Evolutionary conservation across 2,888 invertebrate species (phyloP).

Genomic region (Globia sparganii): DNA sequence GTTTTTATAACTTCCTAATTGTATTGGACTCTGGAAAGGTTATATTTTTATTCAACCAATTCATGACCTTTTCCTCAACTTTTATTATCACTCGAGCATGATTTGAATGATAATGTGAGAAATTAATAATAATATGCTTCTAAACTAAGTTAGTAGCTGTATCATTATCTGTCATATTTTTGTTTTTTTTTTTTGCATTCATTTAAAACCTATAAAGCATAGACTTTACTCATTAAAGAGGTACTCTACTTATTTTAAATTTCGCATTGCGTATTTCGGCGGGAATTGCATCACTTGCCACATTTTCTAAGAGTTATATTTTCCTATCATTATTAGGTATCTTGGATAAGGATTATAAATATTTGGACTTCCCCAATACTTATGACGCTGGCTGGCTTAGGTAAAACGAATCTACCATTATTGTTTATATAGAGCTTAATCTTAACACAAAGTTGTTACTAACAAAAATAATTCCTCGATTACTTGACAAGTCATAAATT

Average conservation of each 20-base stretch:
- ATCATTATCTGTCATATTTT: neutral
- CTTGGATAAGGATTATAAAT: neutral
- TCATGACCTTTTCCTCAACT: conserved; percentile 34
- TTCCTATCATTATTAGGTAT: neutral
- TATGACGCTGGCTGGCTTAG: neutral
- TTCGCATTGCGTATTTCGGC: conserved; percentile 1
- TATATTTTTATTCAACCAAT: conserved; percentile 39
- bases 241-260: conserved; percentile 16
- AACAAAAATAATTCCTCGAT: neutral
- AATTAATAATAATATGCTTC: conserved; percentile 15
- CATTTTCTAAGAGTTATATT: too few species aligned
- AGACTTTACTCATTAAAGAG: neutral
- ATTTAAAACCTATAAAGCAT: neutral
- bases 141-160: conserved; percentile 14
- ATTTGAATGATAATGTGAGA: conserved; percentile 43
- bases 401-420: neutral
- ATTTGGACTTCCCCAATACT: neutral
- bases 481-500: neutral
- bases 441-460: neutral
- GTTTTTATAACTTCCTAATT: conserved; percentile 51
- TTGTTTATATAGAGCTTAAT: neutral
- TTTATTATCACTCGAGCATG: conserved; percentile 33
- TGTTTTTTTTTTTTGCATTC: conserved; percentile 5
- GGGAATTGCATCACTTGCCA: neutral
- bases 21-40: conserved; percentile 23